Evolutionary conservation across 2,888 invertebrate genomes (phyloP), one percentile per base, ranked within the genome.

Genomic region (Sphaerophoria taeniata): DNA sequence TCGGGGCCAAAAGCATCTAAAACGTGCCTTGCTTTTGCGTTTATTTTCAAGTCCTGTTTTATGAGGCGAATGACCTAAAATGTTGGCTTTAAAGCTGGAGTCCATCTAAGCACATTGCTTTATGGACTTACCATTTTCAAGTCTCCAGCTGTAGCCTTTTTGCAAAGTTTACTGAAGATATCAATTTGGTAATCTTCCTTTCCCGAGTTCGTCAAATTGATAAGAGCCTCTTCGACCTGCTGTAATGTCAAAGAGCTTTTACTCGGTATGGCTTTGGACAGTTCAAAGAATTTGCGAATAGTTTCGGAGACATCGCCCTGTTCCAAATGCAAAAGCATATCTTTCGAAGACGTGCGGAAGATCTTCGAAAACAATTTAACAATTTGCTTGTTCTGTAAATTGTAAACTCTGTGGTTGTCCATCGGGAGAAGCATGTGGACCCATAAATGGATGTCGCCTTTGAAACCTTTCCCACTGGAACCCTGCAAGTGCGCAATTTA

Each of bases 281-380:
- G 93, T 82, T 95, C 94, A 91, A 96, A 98, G 91, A 96, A 97
- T 72, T 94, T 92, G 85, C 95, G 93, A 43, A 98, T 94, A 0
- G 98, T 98, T 89, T 97, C 96, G 0, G 98, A 97, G 2, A 98
- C 95, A 92, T 99, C 98, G 0, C 98, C 98, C 90, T 97, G 94
- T 89, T 98, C 97, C 87, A 98, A 93, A 92, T 98, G 95, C 87
- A 95, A 95, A 7, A 97, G 92, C 97, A 99, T 98, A 58, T 95
- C 95, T 88, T 95, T 95, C 83, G 95, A 95, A 91, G 95, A 95
- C 0, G 93, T 93, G 3, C 93, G 92, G 87, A 98, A 96, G 80
- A 98, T 94, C 92, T 94, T 94, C 58, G 97, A 95, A 90, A 98
- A 98, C 56, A 98, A 92, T 92, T 98, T 98, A 0, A 98, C 93